phyloP scores from a whole-genome alignment of 2,797 vertebrate genomes.

The Acropternis orthonyx region DNA sequence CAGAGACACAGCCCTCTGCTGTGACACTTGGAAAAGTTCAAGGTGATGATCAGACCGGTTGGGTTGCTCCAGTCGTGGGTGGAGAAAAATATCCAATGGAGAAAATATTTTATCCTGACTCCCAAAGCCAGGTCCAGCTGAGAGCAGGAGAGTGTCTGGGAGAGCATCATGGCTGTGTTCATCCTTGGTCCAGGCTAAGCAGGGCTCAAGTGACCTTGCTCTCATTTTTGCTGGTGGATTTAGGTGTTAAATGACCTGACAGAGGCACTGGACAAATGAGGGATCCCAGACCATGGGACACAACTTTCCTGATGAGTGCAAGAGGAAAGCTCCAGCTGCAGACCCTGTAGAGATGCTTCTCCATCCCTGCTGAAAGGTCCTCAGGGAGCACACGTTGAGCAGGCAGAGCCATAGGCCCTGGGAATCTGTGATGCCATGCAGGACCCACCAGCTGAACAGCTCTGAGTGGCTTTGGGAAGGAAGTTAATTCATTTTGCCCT shows the following conservation, averaged over 20 bases:
- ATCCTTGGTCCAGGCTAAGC: neutral
- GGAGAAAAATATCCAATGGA: neutral
- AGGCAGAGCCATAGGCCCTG: neutral
- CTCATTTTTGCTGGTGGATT: neutral
- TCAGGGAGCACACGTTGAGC: fast-evolving
- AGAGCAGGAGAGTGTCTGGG: neutral
- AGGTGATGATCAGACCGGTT: neutral
- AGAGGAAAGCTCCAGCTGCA: neutral
- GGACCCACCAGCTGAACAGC: neutral
- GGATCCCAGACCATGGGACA: neutral
- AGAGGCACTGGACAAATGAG: neutral
- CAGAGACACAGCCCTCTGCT: neutral
- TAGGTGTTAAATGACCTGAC: neutral
- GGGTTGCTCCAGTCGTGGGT: neutral
- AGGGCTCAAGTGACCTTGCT: neutral
- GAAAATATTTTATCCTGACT: neutral
- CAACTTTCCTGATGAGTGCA: neutral
- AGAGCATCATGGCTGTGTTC: neutral
- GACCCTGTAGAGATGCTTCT: neutral
- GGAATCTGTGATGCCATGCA: neutral
- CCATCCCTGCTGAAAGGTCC: neutral
- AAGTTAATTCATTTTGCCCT: neutral
- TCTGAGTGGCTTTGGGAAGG: neutral
- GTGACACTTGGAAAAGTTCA: neutral
- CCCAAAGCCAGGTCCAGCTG: neutral